Percentiles rank a stretch among this genome's conserved stretches.
Evolutionary conservation across 2,113 vertebrate species (phyloP).

Genomic region (Uria aalge): DNA sequence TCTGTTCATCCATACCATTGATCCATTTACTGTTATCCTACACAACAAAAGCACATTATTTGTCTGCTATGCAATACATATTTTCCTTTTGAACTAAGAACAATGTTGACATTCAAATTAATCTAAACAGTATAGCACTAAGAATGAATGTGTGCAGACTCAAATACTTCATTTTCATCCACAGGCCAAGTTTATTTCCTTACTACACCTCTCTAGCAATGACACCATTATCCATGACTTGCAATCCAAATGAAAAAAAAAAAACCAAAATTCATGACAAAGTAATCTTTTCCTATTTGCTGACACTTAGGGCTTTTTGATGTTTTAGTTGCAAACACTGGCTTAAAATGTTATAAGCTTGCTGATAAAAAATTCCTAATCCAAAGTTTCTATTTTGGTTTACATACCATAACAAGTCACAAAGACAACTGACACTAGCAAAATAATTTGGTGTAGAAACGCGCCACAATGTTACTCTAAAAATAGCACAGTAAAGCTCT

Average conservation of each 20-base stretch:
- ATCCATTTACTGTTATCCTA: conserved; percentile 97
- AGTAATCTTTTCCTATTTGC: neutral
- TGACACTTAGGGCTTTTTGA: neutral
- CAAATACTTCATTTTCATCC: neutral
- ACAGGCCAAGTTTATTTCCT: neutral
- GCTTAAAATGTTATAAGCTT: neutral
- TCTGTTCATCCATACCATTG: conserved; percentile 94
- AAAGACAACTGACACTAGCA: neutral
- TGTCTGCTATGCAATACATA: neutral
- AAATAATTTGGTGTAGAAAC: neutral
- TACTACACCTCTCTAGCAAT: neutral
- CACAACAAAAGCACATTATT: neutral
- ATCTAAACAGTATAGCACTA: neutral
- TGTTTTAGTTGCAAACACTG: neutral
- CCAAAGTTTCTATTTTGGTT: neutral
- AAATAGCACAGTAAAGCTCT: neutral
- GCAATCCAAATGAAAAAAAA: neutral
- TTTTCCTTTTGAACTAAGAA: neutral
- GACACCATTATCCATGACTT: neutral
- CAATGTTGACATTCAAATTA: neutral
- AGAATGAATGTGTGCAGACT: neutral
- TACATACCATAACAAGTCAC: neutral
- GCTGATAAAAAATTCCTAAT: neutral
- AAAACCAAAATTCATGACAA: neutral
- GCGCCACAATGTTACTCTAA: neutral